Evolutionary conservation across 2,797 vertebrate species (phyloP).

Genomic region (Falco columbarius): DNA sequence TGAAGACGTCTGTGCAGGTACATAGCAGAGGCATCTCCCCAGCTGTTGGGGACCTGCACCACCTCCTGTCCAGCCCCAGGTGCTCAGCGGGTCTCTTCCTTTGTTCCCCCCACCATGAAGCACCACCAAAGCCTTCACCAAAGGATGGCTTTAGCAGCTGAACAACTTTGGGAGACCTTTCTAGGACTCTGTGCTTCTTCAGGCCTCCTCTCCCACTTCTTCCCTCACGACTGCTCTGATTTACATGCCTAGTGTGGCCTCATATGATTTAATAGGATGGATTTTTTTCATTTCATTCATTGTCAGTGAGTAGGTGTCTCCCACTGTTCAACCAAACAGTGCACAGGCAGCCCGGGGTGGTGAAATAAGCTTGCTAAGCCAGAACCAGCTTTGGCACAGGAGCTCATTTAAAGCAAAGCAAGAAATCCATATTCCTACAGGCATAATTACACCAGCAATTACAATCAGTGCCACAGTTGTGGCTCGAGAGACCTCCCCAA

Average conservation of each 20-base stretch:
- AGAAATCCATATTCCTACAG: not conserved
- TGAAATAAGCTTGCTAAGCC: not conserved
- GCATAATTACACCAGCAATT: not conserved
- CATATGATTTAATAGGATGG: not conserved
- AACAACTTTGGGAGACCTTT: not conserved
- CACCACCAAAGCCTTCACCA: not conserved
- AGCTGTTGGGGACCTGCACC: not conserved
- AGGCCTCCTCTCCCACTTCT: not conserved
- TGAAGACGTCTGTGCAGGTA: not conserved
- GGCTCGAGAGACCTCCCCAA: not conserved
- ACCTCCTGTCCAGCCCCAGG: not conserved
- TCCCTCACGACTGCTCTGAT: not conserved
- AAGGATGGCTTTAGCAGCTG: not conserved
- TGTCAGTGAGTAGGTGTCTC: not conserved
- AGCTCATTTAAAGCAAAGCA: not conserved
- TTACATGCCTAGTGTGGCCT: not conserved
- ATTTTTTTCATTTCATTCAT: not conserved
- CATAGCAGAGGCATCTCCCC: not conserved
- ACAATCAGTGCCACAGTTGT: not conserved
- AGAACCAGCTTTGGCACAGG: not conserved
- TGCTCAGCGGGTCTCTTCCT: not conserved
- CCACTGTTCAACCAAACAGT: not conserved
- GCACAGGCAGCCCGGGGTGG: not conserved
- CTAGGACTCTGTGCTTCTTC: not conserved
- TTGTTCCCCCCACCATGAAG: not conserved